Evolutionary conservation across 2,113 vertebrate genomes (phyloP).

Genomic region (Proteles cristata): DNA sequence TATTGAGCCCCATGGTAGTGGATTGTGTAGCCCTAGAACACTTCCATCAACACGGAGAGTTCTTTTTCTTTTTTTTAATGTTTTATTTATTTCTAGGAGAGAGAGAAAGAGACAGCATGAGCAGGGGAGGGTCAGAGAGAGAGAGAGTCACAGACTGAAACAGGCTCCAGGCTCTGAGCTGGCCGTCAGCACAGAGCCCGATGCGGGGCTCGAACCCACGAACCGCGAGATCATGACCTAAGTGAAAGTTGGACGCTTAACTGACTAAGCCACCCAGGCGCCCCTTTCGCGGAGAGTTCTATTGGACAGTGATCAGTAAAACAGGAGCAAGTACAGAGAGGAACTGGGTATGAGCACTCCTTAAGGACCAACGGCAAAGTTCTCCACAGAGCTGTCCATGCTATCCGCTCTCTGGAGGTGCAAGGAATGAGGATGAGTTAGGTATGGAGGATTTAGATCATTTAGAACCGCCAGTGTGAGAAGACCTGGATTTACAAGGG

Average conservation of each 20-base stretch:
- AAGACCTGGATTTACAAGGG: conserved; percentile 47
- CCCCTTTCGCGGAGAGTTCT: not conserved
- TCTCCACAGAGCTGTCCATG: not conserved
- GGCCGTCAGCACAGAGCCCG: too few species aligned
- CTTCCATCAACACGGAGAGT: not conserved
- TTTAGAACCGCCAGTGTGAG: not conserved
- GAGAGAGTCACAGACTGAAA: too few species aligned
- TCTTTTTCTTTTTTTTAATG: too few species aligned
- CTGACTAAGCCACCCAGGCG: too few species aligned
- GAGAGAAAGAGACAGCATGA: too few species aligned
- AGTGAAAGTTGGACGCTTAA: too few species aligned
- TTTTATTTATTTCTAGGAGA: too few species aligned
- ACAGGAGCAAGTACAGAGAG: not conserved
- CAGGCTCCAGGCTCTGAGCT: too few species aligned
- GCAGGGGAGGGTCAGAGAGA: too few species aligned
- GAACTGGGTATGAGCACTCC: accelerated
- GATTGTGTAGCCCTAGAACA: not conserved
- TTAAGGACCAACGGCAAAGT: not conserved
- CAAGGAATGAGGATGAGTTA: not conserved
- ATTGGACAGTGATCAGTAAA: not conserved
- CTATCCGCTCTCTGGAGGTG: not conserved
- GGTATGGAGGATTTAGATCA: not conserved
- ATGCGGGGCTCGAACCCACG: too few species aligned
- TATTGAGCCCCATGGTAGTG: not conserved
- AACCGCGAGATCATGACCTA: too few species aligned